phyloP scores from a whole-genome alignment of 1,140 invertebrate genomes.

The Bilobella aurantiaca region DNA sequence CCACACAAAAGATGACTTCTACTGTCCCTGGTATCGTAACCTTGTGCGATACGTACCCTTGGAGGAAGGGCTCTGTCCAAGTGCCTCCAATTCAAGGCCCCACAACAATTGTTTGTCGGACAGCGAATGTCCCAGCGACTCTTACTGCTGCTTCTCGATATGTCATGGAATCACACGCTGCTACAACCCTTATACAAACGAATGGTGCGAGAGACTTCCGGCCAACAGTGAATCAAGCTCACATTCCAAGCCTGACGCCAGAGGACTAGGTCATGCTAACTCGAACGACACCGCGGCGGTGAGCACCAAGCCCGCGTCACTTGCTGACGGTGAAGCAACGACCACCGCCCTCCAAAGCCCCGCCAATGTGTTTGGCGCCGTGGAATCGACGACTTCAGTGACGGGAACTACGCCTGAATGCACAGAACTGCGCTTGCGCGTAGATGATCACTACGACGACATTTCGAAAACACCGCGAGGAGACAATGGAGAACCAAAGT shows the following conservation, averaged over 20 bases:
- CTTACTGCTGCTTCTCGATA: constrained; percentile 15
- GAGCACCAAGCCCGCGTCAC: too few relatives aligned
- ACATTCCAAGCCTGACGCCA: too few relatives aligned
- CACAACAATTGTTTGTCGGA: constrained; percentile 10
- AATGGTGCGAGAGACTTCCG: constrained; percentile 4
- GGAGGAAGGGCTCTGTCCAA: neutral
- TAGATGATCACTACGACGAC: neutral
- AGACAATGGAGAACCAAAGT: neutral
- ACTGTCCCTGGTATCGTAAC: constrained; percentile 15
- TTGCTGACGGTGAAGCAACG: too few relatives aligned
- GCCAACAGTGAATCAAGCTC: too few relatives aligned
- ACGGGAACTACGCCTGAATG: too few relatives aligned
- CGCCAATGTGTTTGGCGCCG: too few relatives aligned
- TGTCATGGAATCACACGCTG: constrained; percentile 19
- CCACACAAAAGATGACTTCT: neutral
- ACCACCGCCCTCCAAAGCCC: too few relatives aligned
- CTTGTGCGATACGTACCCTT: constrained; percentile 2
- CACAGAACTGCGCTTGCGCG: too few relatives aligned
- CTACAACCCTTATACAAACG: constrained; percentile 18
- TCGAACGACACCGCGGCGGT: too few relatives aligned
- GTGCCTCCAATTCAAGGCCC: neutral
- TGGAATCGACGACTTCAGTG: too few relatives aligned
- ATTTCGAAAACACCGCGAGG: neutral
- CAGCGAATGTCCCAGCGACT: constrained; percentile 1
- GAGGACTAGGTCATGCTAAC: too few relatives aligned